These are phyloP conservation scores for Isotomurus palustris DNA, from an alignment of 2,888 invertebrate genomes.

Conservation along the genomic window DNA sequence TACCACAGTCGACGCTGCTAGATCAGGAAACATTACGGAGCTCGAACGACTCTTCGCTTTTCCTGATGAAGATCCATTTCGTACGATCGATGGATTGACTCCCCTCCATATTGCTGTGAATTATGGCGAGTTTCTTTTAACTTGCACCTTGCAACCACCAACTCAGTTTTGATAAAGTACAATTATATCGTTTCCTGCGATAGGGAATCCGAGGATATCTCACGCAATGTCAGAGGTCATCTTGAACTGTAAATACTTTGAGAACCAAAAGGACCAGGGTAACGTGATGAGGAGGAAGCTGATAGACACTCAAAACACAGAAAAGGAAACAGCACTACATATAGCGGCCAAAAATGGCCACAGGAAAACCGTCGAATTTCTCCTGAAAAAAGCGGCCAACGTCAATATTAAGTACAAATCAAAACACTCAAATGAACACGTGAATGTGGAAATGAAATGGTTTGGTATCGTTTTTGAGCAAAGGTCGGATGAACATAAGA, in stretches of 20 bases:
- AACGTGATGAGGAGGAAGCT: slow-evolving; percentile 5
- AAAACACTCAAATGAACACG: too few species aligned
- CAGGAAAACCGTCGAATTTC: slow-evolving; percentile 3
- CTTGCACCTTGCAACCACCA: too few species aligned
- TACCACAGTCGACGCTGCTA: too few species aligned
- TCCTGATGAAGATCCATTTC: too few species aligned
- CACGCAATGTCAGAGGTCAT: neutral
- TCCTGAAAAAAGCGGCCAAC: slow-evolving; percentile 23
- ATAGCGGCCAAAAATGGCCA: slow-evolving; percentile 27
- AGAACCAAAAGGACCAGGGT: neutral
- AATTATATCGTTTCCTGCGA: too few species aligned
- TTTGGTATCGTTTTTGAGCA: too few species aligned
- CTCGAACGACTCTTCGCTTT: too few species aligned
- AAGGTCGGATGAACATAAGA: slow-evolving; percentile 19
- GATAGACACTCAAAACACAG: slow-evolving; percentile 25
- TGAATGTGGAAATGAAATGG: neutral
- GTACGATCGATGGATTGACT: too few species aligned
- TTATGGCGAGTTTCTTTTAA: too few species aligned
- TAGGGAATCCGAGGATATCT: neutral
- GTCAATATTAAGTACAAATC: slow-evolving; percentile 29
- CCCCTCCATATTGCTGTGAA: too few species aligned
- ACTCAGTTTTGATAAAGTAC: too few species aligned
- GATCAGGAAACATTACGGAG: too few species aligned
- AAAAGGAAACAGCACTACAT: slow-evolving; percentile 29
- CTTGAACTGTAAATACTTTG: neutral